Conservation (phyloP, 2,888 invertebrate genomes). For the Clostera curtula region DNA sequence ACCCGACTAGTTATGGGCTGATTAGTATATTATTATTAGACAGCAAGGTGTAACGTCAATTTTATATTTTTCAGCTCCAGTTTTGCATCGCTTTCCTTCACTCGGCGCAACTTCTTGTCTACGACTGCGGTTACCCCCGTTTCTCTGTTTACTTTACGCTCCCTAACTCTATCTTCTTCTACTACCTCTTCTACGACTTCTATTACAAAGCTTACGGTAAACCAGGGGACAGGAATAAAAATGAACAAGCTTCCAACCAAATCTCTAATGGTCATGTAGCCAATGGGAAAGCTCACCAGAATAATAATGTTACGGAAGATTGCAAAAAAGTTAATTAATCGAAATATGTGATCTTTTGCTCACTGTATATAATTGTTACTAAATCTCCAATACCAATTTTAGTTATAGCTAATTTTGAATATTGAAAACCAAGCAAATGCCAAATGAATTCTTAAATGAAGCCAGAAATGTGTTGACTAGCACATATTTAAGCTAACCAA, state of each 20-base stretch:
- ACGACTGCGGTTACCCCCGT: conserved; percentile 91
- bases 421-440: no score
- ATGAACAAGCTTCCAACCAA: conserved; percentile 17
- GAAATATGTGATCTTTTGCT: conserved; percentile 5
- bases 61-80: conserved; percentile 80
- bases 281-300: conserved; percentile 20
- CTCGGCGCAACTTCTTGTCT: conserved; percentile 87
- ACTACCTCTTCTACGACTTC: conserved; percentile 93
- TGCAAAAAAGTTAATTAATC: conserved; percentile 19
- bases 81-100: conserved; percentile 92
- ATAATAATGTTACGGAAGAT: conserved; percentile 19
- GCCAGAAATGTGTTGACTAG: no score
- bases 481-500: no score
- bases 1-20: background rate
- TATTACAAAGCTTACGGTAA: conserved; percentile 85
- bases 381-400: conserved; percentile 22
- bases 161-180: conserved; percentile 94
- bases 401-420: conserved; percentile 24
- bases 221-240: conserved; percentile 39
- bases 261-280: conserved; percentile 29
- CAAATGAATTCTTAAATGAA: no score
- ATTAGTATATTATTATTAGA: background rate
- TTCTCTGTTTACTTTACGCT: conserved; percentile 89
- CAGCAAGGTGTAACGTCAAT: background rate
- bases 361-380: conserved; percentile 22